Percentiles rank a stretch among this genome's conserved stretches.
Conservation (phyloP, 2,113 vertebrate genomes). For the Melanerpes formicivorus region DNA sequence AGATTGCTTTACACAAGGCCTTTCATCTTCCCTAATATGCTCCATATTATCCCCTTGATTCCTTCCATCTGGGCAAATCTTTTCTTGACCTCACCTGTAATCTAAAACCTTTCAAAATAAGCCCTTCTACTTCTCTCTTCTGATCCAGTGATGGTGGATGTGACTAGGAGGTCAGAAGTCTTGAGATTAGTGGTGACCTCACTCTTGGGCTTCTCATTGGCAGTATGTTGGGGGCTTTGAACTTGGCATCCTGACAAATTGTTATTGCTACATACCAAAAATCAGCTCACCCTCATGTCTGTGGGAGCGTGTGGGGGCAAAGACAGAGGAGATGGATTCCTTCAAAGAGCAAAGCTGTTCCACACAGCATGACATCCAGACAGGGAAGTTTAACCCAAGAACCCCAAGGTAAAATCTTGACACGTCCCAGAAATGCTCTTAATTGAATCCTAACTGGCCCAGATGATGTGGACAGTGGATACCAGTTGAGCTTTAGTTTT, state of each 20-base stretch:
- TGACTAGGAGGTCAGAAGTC: slow-evolving; percentile 46
- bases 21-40: slow-evolving; percentile 55
- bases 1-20: slow-evolving; percentile 17
- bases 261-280: slow-evolving; percentile 28
- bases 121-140: slow-evolving; percentile 7
- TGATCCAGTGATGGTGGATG: slow-evolving; percentile 7
- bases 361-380: slow-evolving; percentile 42
- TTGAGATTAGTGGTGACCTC: slow-evolving; percentile 44
- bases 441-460: slow-evolving; percentile 11
- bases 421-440: slow-evolving; percentile 9
- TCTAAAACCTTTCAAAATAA: slow-evolving; percentile 60
- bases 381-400: slow-evolving; percentile 25
- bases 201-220: slow-evolving; percentile 10
- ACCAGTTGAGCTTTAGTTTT: background rate
- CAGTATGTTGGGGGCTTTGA: slow-evolving; percentile 51
- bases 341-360: slow-evolving; percentile 38
- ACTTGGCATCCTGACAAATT: slow-evolving; percentile 68
- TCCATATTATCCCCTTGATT: slow-evolving; percentile 56
- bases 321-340: slow-evolving; percentile 9
- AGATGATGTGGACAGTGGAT: background rate
- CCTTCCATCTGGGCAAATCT: slow-evolving; percentile 64
- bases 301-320: background rate
- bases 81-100: slow-evolving; percentile 64
- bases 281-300: background rate
- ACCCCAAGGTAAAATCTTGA: slow-evolving; percentile 22